Base-by-base conservation (phyloP, 2,888 invertebrate species). In the Oscheius onirici region DNA sequence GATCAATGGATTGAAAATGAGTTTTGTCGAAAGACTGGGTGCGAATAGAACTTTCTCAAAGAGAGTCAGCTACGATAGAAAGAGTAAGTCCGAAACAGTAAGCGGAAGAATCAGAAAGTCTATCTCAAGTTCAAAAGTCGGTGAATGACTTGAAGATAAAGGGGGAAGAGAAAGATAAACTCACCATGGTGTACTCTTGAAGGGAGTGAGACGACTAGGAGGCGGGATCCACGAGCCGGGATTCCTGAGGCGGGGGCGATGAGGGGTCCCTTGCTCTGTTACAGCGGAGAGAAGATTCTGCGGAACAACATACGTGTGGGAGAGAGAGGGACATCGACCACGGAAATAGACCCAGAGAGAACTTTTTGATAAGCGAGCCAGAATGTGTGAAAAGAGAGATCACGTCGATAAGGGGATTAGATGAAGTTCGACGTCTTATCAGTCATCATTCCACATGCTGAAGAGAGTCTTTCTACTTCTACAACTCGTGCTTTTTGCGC, bases 181-280 rank as follows among this genome's bases (percentile, higher is more conserved):
- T 68, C 46, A 68, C 67, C 67, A 68, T 68, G 57, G 67, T 68
- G 54, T 54, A 24, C 46, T 43, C 65, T 49, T 22, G 34, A 28
- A 54, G 40, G 44, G 55, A 55, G 67, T 68, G 67, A 68, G 34
- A n/a, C 24, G 34, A 26, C 34, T 34, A 34, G 34, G 34, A 34
- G 67, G 65, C 61, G 61, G 61, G 26, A 51, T 17, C 22, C 51
- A 26, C 43, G n/a, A n/a, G n/a, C n/a, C n/a, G 34, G 34, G 34
- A 34, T 11, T 44, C 20, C 20, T 17, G n/a, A 17, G 22, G 51
- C 52, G 65, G 65, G 52, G 65, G 65, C 65, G 52, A 49, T n/a
- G n/a, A n/a, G n/a, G n/a, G n/a, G n/a, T 20, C 49, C 34, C 57
- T 13, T 28, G 24, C n/a, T n/a, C n/a, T 65, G 65, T 65, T 65